A percentile compares a stretch with the other conserved stretches of the same genome.
Conservation (phyloP, 2,888 invertebrate species). For the Anarsia innoxiella region DNA sequence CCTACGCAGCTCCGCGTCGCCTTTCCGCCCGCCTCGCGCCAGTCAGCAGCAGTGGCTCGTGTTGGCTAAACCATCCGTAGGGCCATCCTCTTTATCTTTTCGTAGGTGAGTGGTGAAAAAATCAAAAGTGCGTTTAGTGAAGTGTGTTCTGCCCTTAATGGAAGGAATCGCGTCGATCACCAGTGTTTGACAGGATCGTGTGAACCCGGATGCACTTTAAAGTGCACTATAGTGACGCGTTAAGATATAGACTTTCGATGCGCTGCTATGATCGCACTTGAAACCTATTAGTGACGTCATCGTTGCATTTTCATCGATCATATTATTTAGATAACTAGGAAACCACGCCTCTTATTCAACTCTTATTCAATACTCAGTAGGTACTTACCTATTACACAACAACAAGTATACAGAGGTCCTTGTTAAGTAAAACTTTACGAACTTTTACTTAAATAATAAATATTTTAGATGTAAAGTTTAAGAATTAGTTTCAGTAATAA, state of each 20-base stretch:
- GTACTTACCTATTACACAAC: too few species aligned
- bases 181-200: conserved; percentile 23
- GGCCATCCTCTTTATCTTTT: conserved; percentile 69
- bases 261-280: neutral
- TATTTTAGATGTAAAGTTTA: too few species aligned
- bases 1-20: conserved; percentile 65
- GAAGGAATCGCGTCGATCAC: conserved; percentile 30
- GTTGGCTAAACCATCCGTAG: conserved; percentile 79
- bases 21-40: conserved; percentile 68
- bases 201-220: conserved; percentile 1
- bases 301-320: neutral
- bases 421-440: too few species aligned
- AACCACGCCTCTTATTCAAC: too few species aligned
- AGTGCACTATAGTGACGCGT: conserved; percentile 23
- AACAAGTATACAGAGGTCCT: too few species aligned
- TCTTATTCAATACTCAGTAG: too few species aligned
- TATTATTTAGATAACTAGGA: too few species aligned
- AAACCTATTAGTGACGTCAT: conserved; percentile 16
- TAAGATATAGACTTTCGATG: conserved; percentile 8
- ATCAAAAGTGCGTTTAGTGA: conserved; percentile 54
- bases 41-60: conserved; percentile 74
- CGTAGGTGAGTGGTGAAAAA: conserved; percentile 62
- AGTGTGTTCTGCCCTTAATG: conserved; percentile 29
- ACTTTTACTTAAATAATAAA: too few species aligned
- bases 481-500: too few species aligned